These are phyloP conservation scores for Phyllostomus hastatus DNA, from an alignment of 2,113 vertebrate species.

Conservation along the genomic window DNA sequence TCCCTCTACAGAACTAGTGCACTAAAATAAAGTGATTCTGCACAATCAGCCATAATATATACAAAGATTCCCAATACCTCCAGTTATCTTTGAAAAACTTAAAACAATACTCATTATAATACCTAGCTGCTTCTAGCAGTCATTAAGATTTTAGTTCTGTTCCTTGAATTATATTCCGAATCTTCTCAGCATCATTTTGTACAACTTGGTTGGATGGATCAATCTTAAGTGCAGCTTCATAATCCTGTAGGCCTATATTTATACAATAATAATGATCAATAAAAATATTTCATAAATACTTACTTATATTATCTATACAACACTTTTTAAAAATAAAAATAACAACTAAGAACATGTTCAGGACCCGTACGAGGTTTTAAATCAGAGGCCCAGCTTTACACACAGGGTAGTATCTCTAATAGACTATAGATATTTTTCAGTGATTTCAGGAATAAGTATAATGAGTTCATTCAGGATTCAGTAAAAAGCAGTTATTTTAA, in stretches of 20 bases:
- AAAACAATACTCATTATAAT: background rate
- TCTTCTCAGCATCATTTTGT: constrained; percentile 87
- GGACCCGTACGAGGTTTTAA: background rate
- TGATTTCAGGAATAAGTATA: constrained; percentile 9
- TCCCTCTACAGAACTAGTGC: background rate
- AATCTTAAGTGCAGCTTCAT: constrained; percentile 92
- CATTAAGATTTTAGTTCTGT: constrained; percentile 57
- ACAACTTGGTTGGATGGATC: constrained; percentile 84
- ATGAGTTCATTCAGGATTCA: background rate
- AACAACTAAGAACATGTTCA: background rate
- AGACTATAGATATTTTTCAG: background rate
- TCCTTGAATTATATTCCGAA: constrained; percentile 88
- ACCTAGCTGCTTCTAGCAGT: background rate
- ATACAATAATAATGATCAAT: constrained; percentile 46
- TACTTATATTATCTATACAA: background rate
- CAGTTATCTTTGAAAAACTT: background rate
- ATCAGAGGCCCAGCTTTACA: background rate
- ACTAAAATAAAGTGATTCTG: background rate
- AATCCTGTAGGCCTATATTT: constrained; percentile 91
- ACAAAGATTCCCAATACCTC: background rate
- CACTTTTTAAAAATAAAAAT: background rate
- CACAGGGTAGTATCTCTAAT: background rate
- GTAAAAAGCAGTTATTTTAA: background rate
- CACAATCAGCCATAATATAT: background rate
- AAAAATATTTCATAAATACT: constrained; percentile 30